Evolutionary conservation across 2,888 invertebrate species (phyloP), one percentile per base, ranked within the genome.

Genomic region (Stegana nigrithorax): DNA sequence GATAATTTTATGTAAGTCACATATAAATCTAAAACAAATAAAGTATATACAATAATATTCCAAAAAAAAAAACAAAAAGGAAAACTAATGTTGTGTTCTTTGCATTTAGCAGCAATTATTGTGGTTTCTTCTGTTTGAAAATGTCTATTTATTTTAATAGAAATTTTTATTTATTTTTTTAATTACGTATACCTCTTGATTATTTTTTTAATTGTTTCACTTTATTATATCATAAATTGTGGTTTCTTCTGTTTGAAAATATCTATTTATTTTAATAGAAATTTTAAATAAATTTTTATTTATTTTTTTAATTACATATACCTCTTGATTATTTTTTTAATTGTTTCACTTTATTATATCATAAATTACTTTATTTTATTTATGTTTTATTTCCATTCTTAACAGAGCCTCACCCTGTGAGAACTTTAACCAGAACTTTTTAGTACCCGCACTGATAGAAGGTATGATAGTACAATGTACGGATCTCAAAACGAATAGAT

Each of bases 381-480:
- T 29, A 29, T 29, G 6, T 29, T 29, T 39, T 39, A n/a, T 5
- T 32, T 2, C 6, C 32, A 32, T 67, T 64, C 32, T 58, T 1
- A 25, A n/a, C 25, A 83, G 83, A 57, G 60, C 81, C 14, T 42
- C 68, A 17, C 59, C 70, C 1, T 83, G 84, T 53, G 45, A 55
- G 2, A 27, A 67, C 25, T 81, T 83, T n/a, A 27, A 55, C 2
- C 73, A 81, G 59, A 65, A 76, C 12, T 78, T 73, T 50, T 32
- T 67, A 3, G 70, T 83, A 1, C 80, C 83, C 0, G 23, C 21
- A 2, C 36, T 75, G 58, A 67, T 83, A 3, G 70, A 80, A 12
- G 72, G 71, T 8, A 59, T 81, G 6, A 73, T 83, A 26, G 71
- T 80, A 6, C 67, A 73, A 5, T 84, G 83, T n/a, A n/a, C n/a